Percentiles rank a stretch among this genome's conserved stretches.
phyloP scores from a whole-genome alignment of 2,888 invertebrate genomes.

The Conus canariensis region DNA sequence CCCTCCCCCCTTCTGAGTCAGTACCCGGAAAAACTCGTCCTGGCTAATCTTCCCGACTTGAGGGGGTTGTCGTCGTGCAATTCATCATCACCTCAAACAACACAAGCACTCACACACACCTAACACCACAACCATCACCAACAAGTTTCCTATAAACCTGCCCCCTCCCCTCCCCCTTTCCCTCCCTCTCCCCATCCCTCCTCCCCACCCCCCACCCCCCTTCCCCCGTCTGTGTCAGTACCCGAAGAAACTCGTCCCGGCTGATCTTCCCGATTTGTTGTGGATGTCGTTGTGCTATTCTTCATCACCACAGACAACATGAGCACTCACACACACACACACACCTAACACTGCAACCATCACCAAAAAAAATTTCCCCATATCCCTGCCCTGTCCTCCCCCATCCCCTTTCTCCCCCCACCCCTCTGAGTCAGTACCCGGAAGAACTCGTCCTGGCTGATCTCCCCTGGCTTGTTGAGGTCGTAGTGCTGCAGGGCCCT shows the following conservation, averaged over 20 bases:
- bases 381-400: neutral
- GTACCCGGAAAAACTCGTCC: conserved; percentile 62
- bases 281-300: conserved; percentile 56
- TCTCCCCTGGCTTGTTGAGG: conserved; percentile 60
- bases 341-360: too few species aligned
- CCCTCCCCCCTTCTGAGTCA: neutral
- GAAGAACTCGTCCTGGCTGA: conserved; percentile 62
- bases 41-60: conserved; percentile 60
- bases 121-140: too few species aligned
- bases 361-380: too few species aligned
- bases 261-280: conserved; percentile 59
- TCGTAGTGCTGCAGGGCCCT: conserved; percentile 60
- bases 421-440: conserved; percentile 51
- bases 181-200: neutral
- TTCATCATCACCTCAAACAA: conserved; percentile 38
- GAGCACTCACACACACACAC: neutral
- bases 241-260: conserved; percentile 62
- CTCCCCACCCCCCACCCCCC: too few species aligned
- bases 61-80: conserved; percentile 55
- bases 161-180: too few species aligned
- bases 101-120: neutral
- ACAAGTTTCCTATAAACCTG: neutral
- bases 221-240: conserved; percentile 30
- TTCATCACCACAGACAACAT: neutral
- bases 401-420: neutral